Base-by-base conservation (phyloP, 2,113 vertebrate genomes). In the Antigone vipio region DNA sequence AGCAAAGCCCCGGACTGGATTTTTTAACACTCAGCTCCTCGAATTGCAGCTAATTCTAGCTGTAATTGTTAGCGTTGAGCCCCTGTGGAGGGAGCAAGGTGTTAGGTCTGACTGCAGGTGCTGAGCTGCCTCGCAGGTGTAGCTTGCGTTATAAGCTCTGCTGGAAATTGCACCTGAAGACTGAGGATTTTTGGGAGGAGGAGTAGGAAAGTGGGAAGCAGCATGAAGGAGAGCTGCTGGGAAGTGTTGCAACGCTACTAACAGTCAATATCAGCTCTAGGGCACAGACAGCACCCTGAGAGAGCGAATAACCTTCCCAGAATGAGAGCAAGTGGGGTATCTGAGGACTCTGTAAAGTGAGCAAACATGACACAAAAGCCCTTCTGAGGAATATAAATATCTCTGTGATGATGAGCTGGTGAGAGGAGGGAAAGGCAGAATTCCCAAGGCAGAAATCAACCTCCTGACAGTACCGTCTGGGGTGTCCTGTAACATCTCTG, bases 401-500 rank as follows among this genome's bases (percentile, higher is more conserved):
- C 85, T 20, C 47, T 0, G 1, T 42, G 92, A 66, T 73, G 88
- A 93, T 85, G 78, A 93, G 94, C 58, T 82, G 92, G 86, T 91
- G 42, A 38, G 83, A 93, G 88, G 75, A 91, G 59, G 92, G 93
- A 94, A 77, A 56, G 88, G 92, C 82, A 80, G 81, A 94, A 90
- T 75, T 72, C 71, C 95, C 94, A 76, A 44, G 91, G 92, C 80
- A 74, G 92, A 91, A 71, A 63, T 77, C 68, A 78, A 49, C n/a
- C 21, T 69, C 47, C 63, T 81, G 72, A 71, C 80, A 84, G 16
- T 93, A 96, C 97, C 52, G 1, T 95, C 95, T 82, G 52, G 93
- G 69, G 95, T 75, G 63, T 97, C 91, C 86, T 85, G 94, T 91
- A 95, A 92, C 77, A 66, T 67, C 95, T 96, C 88, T 14, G 74